These are phyloP conservation scores for Myopa tessellatipennis DNA, from an alignment of 2,888 invertebrate genomes.

Conservation along the genomic window DNA sequence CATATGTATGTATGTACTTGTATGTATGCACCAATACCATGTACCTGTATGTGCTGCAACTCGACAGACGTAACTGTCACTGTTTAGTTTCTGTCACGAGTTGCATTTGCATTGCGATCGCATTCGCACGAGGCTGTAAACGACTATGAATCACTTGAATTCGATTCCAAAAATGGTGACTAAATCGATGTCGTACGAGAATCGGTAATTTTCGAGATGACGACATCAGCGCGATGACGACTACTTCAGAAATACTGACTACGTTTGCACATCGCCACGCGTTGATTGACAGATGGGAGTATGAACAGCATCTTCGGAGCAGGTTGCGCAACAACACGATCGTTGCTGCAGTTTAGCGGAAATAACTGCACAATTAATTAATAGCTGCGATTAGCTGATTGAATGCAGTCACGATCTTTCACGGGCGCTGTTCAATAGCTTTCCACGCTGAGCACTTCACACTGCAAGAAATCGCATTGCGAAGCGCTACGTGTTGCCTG, in stretches of 20 bases:
- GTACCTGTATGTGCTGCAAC: too few relatives aligned
- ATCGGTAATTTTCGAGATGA: conserved; percentile 9
- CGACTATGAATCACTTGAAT: conserved; percentile 10
- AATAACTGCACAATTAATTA: conserved; percentile 25
- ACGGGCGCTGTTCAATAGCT: too few relatives aligned
- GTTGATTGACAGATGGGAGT: not conserved
- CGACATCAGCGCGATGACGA: conserved; percentile 7
- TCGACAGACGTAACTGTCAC: not conserved
- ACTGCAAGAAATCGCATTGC: too few relatives aligned
- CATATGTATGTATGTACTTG: too few relatives aligned
- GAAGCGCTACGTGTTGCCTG: too few relatives aligned
- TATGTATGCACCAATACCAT: too few relatives aligned
- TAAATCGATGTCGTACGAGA: conserved; percentile 1
- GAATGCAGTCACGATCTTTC: conserved; percentile 13
- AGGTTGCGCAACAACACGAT: not conserved
- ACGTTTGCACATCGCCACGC: too few relatives aligned
- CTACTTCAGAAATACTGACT: not conserved
- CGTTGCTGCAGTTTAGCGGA: conserved; percentile 15
- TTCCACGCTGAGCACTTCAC: too few relatives aligned
- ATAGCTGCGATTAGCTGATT: conserved; percentile 1
- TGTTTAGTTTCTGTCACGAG: not conserved
- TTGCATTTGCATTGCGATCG: not conserved
- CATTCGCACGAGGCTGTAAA: not conserved
- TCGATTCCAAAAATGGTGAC: conserved; percentile 18
- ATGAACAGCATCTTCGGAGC: not conserved